Percentiles rank a stretch among this genome's conserved stretches.
Evolutionary conservation across 1,140 invertebrate genomes (phyloP).

Genomic region (Pachypeltis micranthus): DNA sequence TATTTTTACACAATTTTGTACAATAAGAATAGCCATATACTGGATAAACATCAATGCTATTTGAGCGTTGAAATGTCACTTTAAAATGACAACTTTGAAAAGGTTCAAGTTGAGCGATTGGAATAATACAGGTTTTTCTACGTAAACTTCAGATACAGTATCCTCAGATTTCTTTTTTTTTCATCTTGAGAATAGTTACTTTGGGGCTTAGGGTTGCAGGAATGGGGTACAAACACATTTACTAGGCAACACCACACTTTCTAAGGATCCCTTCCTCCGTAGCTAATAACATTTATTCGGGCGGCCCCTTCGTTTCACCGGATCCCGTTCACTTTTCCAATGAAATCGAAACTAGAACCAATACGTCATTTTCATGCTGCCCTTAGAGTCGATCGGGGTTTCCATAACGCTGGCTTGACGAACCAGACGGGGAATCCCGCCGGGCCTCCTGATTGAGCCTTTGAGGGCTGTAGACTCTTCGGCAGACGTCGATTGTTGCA

Average conservation of each 20-base stretch:
- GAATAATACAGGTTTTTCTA: too few relatives aligned
- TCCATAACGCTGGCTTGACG: constrained; percentile 28
- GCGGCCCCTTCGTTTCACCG: neutral
- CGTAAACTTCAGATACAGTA: too few relatives aligned
- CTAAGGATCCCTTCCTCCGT: too few relatives aligned
- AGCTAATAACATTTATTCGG: too few relatives aligned
- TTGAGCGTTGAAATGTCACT: too few relatives aligned
- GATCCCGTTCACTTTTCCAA: neutral
- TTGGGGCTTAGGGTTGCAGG: neutral
- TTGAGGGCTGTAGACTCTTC: neutral
- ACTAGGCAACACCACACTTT: neutral
- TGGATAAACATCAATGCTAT: too few relatives aligned
- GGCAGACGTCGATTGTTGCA: constrained; percentile 13
- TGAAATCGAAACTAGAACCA: constrained; percentile 26
- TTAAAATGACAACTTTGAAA: too few relatives aligned
- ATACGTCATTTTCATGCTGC: constrained; percentile 31
- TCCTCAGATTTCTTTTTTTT: too few relatives aligned
- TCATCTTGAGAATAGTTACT: neutral
- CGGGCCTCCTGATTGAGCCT: constrained; percentile 14
- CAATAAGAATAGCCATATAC: too few relatives aligned
- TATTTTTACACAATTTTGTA: too few relatives aligned
- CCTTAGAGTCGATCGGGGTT: constrained; percentile 29
- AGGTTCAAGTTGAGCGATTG: too few relatives aligned
- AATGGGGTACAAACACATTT: neutral
- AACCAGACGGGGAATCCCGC: constrained; percentile 22